These are phyloP conservation scores for Carassius auratus DNA, from an alignment of 2,113 vertebrate species.

Conservation along the genomic window DNA sequence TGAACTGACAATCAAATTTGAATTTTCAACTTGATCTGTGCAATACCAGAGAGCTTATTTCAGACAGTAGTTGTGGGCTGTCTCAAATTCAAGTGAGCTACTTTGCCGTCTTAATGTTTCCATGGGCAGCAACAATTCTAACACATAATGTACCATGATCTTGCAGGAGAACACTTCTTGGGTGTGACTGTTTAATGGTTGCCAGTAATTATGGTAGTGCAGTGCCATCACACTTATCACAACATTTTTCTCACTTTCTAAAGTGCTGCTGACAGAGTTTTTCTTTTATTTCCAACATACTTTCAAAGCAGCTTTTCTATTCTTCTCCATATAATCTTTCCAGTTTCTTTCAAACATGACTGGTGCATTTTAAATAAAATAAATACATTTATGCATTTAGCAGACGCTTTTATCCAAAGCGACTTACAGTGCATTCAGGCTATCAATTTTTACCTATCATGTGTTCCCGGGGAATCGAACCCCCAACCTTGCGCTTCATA, in stretches of 20 bases:
- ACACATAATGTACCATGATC: not conserved
- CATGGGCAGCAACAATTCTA: not conserved
- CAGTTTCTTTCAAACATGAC: too few relatives aligned
- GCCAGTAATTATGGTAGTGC: not conserved
- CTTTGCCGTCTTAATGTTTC: not conserved
- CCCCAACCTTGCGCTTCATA: too few relatives aligned
- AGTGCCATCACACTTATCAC: not conserved
- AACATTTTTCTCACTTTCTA: not conserved
- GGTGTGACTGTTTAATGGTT: not conserved
- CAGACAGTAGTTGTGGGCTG: not conserved
- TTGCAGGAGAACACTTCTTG: not conserved
- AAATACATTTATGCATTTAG: too few relatives aligned
- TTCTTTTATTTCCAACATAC: too few relatives aligned
- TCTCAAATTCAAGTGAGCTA: not conserved
- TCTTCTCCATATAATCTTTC: too few relatives aligned
- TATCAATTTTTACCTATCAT: too few relatives aligned
- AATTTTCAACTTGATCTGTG: not conserved
- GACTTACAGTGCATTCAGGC: too few relatives aligned
- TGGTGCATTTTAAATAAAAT: too few relatives aligned
- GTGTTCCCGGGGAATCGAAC: too few relatives aligned
- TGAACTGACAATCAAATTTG: too few relatives aligned
- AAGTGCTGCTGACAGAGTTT: not conserved
- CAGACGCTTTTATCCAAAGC: too few relatives aligned
- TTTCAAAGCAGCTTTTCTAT: too few relatives aligned
- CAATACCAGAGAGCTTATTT: not conserved